phyloP scores from a whole-genome alignment of 2,888 invertebrate species.

The Lysandra coridon region DNA sequence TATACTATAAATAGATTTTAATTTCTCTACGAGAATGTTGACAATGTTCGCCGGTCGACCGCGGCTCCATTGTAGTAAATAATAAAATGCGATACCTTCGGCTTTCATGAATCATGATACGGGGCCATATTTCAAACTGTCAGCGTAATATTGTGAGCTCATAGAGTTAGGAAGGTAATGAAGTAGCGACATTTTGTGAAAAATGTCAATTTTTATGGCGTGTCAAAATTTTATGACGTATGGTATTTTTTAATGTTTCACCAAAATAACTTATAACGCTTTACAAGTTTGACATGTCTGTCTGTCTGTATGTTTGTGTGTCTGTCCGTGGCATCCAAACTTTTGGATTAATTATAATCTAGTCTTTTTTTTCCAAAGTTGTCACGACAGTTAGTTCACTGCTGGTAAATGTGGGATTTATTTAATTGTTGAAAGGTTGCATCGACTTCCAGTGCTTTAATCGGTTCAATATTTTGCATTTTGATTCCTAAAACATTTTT shows the following conservation, averaged over 20 bases:
- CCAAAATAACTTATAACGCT: neutral
- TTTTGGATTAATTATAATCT: too few relatives aligned
- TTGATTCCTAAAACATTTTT: too few relatives aligned
- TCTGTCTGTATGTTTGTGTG: too few relatives aligned
- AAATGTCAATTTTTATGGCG: neutral
- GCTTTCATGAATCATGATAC: conserved; percentile 16
- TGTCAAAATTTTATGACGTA: neutral
- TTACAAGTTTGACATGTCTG: too few relatives aligned
- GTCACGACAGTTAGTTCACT: too few relatives aligned
- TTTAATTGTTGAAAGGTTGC: too few relatives aligned
- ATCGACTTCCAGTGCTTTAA: too few relatives aligned
- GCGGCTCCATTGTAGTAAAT: conserved; percentile 6
- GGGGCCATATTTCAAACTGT: conserved; percentile 23
- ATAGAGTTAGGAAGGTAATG: neutral
- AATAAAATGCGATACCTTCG: conserved; percentile 22
- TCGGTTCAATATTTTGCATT: too few relatives aligned
- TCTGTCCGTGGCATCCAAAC: too few relatives aligned
- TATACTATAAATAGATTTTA: neutral
- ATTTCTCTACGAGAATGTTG: neutral
- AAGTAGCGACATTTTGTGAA: neutral
- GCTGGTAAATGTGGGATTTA: too few relatives aligned
- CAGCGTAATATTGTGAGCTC: conserved; percentile 10
- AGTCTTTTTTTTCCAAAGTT: too few relatives aligned
- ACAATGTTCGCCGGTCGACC: neutral
- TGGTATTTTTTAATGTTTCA: neutral